Evolutionary conservation across 2,888 invertebrate genomes (phyloP).

Genomic region (Listrodromus nycthemerus): DNA sequence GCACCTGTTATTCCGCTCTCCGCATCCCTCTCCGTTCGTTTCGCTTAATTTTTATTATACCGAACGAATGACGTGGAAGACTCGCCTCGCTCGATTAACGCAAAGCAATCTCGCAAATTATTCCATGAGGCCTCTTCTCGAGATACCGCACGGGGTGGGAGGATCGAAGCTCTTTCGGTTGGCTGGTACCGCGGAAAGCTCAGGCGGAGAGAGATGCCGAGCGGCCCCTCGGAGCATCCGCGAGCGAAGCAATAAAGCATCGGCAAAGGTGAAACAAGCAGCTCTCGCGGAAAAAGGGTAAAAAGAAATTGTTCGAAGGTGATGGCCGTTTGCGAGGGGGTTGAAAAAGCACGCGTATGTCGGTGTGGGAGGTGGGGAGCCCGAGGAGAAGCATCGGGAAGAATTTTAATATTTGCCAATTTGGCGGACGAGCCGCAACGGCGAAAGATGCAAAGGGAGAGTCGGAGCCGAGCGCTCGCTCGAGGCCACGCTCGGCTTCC

Average conservation of each 20-base stretch:
- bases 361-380: constrained; percentile 24
- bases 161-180: constrained; percentile 32
- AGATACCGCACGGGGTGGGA: constrained; percentile 17
- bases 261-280: constrained; percentile 73
- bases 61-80: constrained; percentile 80
- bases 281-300: constrained; percentile 72
- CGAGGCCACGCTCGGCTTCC: constrained; percentile 36
- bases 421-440: constrained; percentile 71
- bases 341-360: constrained; percentile 69
- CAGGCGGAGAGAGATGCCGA: constrained; percentile 22
- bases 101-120: constrained; percentile 73
- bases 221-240: constrained; percentile 13
- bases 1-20: constrained; percentile 71
- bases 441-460: constrained; percentile 73
- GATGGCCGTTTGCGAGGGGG: constrained; percentile 63
- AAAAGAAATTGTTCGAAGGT: constrained; percentile 64
- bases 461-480: constrained; percentile 42
- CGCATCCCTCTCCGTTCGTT: constrained; percentile 65
- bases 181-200: constrained; percentile 36
- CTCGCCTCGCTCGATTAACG: constrained; percentile 78
- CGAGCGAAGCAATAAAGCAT: constrained; percentile 70
- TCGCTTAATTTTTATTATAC: constrained; percentile 81
- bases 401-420: constrained; percentile 82
- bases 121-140: not conserved
- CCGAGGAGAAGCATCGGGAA: constrained; percentile 67